Evolutionary conservation across 2,888 invertebrate species (phyloP), one percentile per base, ranked within the genome.

Genomic region (Melanostoma scalare): DNA sequence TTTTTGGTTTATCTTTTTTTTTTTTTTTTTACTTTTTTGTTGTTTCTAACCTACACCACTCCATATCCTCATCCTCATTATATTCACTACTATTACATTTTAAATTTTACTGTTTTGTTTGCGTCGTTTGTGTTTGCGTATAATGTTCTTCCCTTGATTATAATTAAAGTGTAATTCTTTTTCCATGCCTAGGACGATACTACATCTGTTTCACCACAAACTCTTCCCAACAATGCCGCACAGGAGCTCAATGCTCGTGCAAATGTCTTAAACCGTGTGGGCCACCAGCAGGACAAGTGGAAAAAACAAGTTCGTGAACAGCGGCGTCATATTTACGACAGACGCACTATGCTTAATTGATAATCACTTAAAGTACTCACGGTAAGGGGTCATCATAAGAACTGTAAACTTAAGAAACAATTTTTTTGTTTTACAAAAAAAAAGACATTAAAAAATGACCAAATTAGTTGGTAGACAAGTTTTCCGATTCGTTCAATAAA

Each of bases 251-350:
- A 95, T 38, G 94, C 95, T 1, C 93, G 96, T 44, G 90, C 90
- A 36, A 95, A 95, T 89, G 98, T 98, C 2, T 93, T 99, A 33
- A 98, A 98, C 92, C 94, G 98, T 81, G 98, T 99, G 52, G 97
- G 98, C 0, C 97, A 97, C 89, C 98, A 99, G 89, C 98, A 98
- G 91, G 97, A 97, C 91, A 97, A 98, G 89, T 99, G 99, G 99
- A 99, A 99, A 92, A 94, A 95, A 48, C 98, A 98, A 91, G 99
- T 99, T 4, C 95, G 98, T 6, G 91, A 91, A 82, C 91, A 91
- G 73, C 93, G 99, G 65, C 94, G 96, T 87, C 98, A 98, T 91
- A 99, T 99, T 88, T 99, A 99, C 90, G 98, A 99, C 91, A 93
- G 97, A 80, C 99, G 99, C 91, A 98, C 98, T 9, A 99, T 99